phyloP scores from a whole-genome alignment of 2,888 invertebrate genomes.

The Ophion costatus region DNA sequence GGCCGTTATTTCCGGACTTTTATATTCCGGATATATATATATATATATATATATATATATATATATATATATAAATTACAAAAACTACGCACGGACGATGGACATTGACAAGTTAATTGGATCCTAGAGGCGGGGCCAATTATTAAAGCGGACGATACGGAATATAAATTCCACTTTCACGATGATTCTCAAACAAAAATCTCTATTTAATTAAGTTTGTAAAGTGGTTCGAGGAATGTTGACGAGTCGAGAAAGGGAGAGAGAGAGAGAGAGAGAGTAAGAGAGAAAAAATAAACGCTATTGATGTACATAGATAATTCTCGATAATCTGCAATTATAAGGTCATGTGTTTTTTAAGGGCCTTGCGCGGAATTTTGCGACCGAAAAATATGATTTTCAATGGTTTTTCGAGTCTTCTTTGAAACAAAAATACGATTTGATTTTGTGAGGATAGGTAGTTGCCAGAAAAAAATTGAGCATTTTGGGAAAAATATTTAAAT shows the following conservation, averaged over 20 bases:
- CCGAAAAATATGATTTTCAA: too few species aligned
- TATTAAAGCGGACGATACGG: background rate
- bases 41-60: background rate
- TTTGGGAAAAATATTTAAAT: too few species aligned
- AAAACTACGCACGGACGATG: constrained; percentile 3
- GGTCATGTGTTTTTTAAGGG: too few species aligned
- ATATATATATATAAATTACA: constrained; percentile 31
- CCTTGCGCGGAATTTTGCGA: too few species aligned
- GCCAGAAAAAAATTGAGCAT: too few species aligned
- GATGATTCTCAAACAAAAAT: background rate
- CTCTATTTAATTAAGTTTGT: background rate
- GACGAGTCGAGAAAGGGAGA: background rate
- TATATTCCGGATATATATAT: too few species aligned
- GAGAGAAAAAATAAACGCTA: background rate
- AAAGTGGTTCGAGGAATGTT: background rate
- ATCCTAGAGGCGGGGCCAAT: constrained; percentile 23
- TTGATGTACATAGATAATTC: background rate
- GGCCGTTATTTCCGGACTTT: too few species aligned
- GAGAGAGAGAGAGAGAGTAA: background rate
- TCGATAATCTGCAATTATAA: background rate
- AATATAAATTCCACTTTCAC: constrained; percentile 22
- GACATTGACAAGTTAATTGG: constrained; percentile 48
- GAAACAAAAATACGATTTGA: too few species aligned
- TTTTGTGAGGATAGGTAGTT: too few species aligned
- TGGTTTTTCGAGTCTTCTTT: too few species aligned